Conservation (phyloP, 2,888 invertebrate species). For the Eupsilia transversa region DNA sequence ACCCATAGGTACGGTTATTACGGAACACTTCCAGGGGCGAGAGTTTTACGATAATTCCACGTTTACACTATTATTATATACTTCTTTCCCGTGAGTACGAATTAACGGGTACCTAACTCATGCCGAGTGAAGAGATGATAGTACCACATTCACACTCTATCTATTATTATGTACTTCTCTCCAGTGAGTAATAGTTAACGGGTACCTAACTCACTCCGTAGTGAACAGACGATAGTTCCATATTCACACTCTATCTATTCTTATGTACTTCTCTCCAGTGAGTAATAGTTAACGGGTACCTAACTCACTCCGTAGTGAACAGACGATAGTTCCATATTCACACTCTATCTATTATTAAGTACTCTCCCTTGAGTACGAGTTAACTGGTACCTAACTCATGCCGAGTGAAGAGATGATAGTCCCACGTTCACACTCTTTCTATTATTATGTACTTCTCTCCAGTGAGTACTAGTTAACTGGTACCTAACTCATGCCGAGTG, state of each 20-base stretch:
- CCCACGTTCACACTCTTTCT: not conserved
- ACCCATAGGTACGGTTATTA: slow-evolving; percentile 2
- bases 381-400: not conserved
- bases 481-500: too few relatives aligned
- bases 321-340: not conserved
- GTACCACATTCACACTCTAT: not conserved
- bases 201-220: too few relatives aligned
- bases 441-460: too few relatives aligned
- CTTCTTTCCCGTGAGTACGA: not conserved
- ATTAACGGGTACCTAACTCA: not conserved
- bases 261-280: not conserved
- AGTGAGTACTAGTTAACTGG: not conserved
- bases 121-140: too few relatives aligned
- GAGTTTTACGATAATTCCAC: not conserved
- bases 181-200: not conserved
- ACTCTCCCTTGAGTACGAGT: not conserved
- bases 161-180: too few relatives aligned
- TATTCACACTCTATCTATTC: not conserved
- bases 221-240: not conserved
- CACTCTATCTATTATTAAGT: not conserved
- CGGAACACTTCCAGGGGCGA: not conserved
- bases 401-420: too few relatives aligned
- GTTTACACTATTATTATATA: not conserved
- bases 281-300: not conserved
- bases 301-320: too few relatives aligned